Conservation (phyloP, 2,113 vertebrate genomes). For the Gadus macrocephalus region DNA sequence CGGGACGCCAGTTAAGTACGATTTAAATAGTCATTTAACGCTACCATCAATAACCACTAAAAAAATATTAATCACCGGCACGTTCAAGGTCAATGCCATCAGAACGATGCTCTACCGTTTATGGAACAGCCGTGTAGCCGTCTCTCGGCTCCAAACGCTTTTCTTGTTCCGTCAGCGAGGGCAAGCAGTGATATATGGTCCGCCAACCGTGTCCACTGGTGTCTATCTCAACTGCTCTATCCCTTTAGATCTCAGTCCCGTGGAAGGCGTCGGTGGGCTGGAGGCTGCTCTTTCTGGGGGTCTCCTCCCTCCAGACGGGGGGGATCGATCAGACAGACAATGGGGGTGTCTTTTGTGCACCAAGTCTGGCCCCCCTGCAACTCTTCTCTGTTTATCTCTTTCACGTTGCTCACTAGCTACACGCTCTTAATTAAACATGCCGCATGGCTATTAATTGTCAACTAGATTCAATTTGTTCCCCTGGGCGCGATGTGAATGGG, state of each 20-base stretch:
- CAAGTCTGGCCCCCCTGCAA: constrained; percentile 55
- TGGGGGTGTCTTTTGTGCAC: constrained; percentile 66
- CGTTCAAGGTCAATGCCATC: constrained; percentile 46
- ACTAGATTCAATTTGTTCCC: constrained; percentile 74
- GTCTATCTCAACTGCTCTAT: constrained; percentile 58
- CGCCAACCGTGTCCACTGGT: constrained; percentile 37
- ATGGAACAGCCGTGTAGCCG: constrained; percentile 32
- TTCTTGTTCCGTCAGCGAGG: not conserved
- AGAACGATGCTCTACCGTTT: constrained; percentile 17
- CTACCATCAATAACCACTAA: constrained; percentile 32
- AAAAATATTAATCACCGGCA: constrained; percentile 16
- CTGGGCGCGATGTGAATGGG: constrained; percentile 59
- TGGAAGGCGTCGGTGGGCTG: constrained; percentile 49
- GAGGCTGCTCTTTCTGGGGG: constrained; percentile 57
- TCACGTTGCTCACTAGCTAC: constrained; percentile 56
- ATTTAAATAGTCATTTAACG: constrained; percentile 38
- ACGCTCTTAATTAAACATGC: constrained; percentile 76
- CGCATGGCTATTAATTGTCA: constrained; percentile 73
- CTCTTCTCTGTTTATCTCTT: constrained; percentile 70
- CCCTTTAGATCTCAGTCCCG: constrained; percentile 53
- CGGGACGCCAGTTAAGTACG: constrained; percentile 46
- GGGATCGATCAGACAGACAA: constrained; percentile 68
- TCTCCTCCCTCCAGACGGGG: constrained; percentile 56
- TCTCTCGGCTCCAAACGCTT: not conserved
- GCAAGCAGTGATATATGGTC: constrained; percentile 28